A percentile compares a stretch with the other conserved stretches of the same genome.
Evolutionary conservation across 2,888 invertebrate species (phyloP).

Genomic region (Ormyrus nitidulus): DNA sequence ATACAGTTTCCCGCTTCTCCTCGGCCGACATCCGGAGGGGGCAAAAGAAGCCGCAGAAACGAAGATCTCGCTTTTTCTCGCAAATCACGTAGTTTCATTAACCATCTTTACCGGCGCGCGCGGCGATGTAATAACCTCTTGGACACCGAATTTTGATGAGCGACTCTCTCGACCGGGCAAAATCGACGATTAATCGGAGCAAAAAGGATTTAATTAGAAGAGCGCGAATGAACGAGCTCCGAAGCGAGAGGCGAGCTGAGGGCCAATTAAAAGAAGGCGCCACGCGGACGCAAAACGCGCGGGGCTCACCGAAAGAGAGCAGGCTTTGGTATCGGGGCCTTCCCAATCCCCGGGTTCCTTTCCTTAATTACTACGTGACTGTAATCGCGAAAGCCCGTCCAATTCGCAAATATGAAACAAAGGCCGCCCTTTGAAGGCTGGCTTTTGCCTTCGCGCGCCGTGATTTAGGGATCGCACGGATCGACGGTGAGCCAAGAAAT

Average conservation of each 20-base stretch:
- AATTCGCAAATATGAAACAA: slow-evolving; percentile 40
- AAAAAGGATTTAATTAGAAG: slow-evolving; percentile 55
- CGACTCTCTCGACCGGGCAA: slow-evolving; percentile 21
- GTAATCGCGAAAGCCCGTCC: slow-evolving; percentile 40
- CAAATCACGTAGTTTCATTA: slow-evolving; percentile 7
- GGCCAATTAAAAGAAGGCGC: slow-evolving; percentile 56
- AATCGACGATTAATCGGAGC: slow-evolving; percentile 46
- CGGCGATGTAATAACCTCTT: neutral
- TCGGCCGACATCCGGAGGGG: too few species aligned
- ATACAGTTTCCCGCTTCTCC: too few species aligned
- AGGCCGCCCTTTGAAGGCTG: neutral
- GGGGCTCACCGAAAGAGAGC: slow-evolving; percentile 30
- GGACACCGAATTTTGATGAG: slow-evolving; percentile 46
- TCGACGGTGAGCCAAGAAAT: neutral
- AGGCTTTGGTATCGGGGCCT: slow-evolving; percentile 21
- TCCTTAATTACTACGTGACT: slow-evolving; percentile 56
- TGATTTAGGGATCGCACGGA: slow-evolving; percentile 15
- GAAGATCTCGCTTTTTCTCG: neutral
- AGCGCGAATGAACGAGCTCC: slow-evolving; percentile 34
- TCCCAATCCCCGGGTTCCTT: slow-evolving; percentile 19
- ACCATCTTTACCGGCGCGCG: neutral
- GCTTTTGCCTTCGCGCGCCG: neutral
- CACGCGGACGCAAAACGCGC: slow-evolving; percentile 19
- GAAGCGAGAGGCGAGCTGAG: neutral
- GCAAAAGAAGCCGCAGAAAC: too few species aligned